phyloP scores from a whole-genome alignment of 1,140 invertebrate genomes.

The Lordiphosa collinella region DNA sequence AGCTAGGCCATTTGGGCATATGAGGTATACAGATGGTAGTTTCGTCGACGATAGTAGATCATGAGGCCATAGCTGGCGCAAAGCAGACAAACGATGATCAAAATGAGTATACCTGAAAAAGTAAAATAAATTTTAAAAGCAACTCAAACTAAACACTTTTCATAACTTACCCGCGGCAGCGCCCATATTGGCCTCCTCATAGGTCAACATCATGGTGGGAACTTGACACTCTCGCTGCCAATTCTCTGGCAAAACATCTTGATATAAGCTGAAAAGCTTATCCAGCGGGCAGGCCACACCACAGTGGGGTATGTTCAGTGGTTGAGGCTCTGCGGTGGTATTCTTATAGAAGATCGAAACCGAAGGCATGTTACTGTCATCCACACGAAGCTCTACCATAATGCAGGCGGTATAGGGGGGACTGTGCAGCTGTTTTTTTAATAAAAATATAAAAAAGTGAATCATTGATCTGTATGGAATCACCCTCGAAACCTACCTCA shows the following conservation, averaged over 20 bases:
- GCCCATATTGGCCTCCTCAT: constrained; percentile 74
- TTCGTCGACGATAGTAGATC: constrained; percentile 70
- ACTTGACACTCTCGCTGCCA: constrained; percentile 82
- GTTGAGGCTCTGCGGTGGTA: constrained; percentile 80
- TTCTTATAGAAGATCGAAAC: constrained; percentile 85
- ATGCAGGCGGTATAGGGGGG: constrained; percentile 88
- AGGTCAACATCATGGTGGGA: constrained; percentile 71
- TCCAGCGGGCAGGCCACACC: constrained; percentile 82
- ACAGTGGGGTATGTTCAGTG: constrained; percentile 83
- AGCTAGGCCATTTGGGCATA: constrained; percentile 70
- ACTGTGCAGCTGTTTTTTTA: constrained; percentile 80
- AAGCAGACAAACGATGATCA: constrained; percentile 53
- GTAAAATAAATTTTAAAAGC: not conserved
- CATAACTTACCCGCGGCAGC: constrained; percentile 58
- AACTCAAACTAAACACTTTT: too few species aligned
- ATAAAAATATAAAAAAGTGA: not conserved
- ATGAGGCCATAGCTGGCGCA: constrained; percentile 60
- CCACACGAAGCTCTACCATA: constrained; percentile 85
- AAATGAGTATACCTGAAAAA: constrained; percentile 59
- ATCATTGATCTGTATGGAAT: not conserved
- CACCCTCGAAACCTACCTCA: constrained; percentile 79
- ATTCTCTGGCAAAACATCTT: constrained; percentile 81
- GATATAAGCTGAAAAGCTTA: constrained; percentile 81
- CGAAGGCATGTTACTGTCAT: constrained; percentile 65
- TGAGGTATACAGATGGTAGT: constrained; percentile 54